These are phyloP conservation scores for Volucella inanis DNA, from an alignment of 2,888 invertebrate genomes.

Conservation along the genomic window DNA sequence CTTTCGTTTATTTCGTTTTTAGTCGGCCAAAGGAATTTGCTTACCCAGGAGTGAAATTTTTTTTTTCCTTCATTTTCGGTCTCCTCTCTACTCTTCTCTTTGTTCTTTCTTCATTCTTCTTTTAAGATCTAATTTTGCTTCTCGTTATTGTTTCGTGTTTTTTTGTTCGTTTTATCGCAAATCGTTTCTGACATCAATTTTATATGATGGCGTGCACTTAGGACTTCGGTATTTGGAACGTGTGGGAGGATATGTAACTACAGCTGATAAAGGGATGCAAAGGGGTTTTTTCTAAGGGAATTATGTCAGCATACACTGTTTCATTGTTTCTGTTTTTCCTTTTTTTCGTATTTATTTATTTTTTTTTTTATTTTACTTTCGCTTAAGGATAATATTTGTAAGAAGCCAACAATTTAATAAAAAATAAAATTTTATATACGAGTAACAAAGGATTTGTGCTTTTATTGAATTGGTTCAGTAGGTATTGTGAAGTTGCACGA, in stretches of 20 bases:
- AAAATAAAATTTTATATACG: constrained; percentile 49
- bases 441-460: not conserved
- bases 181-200: constrained; percentile 54
- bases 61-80: not conserved
- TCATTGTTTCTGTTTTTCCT: not conserved
- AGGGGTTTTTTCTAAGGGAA: not conserved
- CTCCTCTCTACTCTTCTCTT: too few species aligned
- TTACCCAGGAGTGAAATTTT: constrained; percentile 18
- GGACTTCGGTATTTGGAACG: constrained; percentile 22
- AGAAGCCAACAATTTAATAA: constrained; percentile 62
- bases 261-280: not conserved
- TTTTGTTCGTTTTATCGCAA: constrained; percentile 44
- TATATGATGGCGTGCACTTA: constrained; percentile 46
- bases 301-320: not conserved
- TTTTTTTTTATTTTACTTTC: constrained; percentile 22
- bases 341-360: constrained; percentile 2
- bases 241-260: not conserved
- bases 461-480: too few species aligned
- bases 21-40: constrained; percentile 23
- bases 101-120: too few species aligned
- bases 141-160: not conserved
- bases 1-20: not conserved
- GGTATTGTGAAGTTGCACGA: too few species aligned
- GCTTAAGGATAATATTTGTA: constrained; percentile 36
- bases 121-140: too few species aligned